Evolutionary conservation across 2,888 invertebrate genomes (phyloP).

Genomic region (Camponotus fellah): DNA sequence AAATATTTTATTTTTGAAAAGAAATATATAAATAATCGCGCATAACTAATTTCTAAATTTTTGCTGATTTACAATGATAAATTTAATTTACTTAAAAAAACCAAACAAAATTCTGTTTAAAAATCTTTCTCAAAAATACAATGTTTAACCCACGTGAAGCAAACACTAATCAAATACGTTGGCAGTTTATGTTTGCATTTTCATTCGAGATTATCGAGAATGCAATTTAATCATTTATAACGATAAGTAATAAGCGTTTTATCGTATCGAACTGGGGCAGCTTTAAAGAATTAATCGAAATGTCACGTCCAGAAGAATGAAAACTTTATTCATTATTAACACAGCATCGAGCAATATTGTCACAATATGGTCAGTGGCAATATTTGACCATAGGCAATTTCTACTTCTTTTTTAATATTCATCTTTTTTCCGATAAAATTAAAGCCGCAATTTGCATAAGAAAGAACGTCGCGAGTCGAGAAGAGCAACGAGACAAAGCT

Average conservation of each 20-base stretch:
- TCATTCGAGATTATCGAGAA: not conserved
- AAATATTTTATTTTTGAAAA: not conserved
- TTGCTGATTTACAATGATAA: not conserved
- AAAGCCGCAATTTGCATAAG: conserved; percentile 38
- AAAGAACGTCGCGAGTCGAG: not conserved
- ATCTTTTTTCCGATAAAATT: conserved; percentile 14
- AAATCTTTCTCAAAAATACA: not conserved
- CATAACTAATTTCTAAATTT: too few species aligned
- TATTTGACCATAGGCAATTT: conserved; percentile 21
- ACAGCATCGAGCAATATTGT: not conserved
- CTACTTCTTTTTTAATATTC: not conserved
- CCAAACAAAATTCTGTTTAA: not conserved
- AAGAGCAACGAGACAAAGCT: not conserved
- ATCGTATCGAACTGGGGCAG: too few species aligned
- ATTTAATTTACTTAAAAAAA: not conserved
- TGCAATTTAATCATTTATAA: conserved; percentile 1
- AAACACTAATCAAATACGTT: not conserved
- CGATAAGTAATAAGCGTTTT: not conserved
- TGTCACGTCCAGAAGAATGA: not conserved
- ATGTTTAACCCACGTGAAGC: not conserved
- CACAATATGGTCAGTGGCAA: not conserved
- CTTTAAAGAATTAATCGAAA: conserved; percentile 8
- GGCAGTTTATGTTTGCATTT: not conserved
- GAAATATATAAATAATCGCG: not conserved
- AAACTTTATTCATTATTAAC: conserved; percentile 35